Percentiles rank a stretch among this genome's conserved stretches.
Conservation (phyloP, 2,113 vertebrate genomes). For the Poecile atricapillus region DNA sequence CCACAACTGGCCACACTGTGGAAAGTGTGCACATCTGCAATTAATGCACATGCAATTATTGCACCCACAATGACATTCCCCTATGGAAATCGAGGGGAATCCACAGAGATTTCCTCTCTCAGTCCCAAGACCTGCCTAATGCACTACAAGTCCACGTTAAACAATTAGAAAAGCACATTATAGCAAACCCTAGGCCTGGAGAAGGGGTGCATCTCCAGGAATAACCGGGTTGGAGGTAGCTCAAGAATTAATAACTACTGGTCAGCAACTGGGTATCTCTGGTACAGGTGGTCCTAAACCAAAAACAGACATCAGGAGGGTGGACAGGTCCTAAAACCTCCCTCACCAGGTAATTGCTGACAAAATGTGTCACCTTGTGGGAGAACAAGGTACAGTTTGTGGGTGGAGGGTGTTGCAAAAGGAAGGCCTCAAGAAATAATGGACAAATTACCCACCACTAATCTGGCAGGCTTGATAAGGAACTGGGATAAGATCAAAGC, state of each 20-base stretch:
- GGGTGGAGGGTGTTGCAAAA: neutral
- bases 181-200: neutral
- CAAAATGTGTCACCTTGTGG: neutral
- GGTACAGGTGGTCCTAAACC: neutral
- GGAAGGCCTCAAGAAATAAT: neutral
- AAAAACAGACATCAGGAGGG: neutral
- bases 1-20: neutral
- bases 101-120: neutral
- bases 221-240: neutral
- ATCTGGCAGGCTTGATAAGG: neutral
- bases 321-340: neutral
- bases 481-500: neutral
- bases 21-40: neutral
- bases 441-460: neutral
- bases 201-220: neutral
- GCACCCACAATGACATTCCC: too few species aligned
- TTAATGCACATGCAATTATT: neutral
- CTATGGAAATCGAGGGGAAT: neutral
- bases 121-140: neutral
- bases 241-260: neutral
- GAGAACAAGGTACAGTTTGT: neutral
- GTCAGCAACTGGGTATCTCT: neutral
- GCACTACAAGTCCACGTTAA: neutral
- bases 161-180: neutral
- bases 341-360: too few species aligned